Percentiles rank a stretch among this genome's conserved stretches.
Conservation (phyloP, 2,113 vertebrate genomes). For the Tetrax tetrax region DNA sequence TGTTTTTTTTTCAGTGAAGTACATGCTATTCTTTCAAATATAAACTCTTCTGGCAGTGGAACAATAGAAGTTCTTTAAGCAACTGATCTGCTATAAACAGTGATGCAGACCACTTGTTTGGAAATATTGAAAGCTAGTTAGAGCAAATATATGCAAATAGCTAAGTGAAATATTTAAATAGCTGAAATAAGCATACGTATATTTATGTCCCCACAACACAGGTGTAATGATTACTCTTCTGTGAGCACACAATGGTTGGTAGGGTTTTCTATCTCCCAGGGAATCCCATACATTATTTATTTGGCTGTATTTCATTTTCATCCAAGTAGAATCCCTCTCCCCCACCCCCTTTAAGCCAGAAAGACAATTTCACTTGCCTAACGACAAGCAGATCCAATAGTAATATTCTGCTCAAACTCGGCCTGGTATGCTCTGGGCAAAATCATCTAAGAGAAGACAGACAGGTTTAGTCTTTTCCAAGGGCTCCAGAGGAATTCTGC, state of each 20-base stretch:
- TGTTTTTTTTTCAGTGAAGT: background rate
- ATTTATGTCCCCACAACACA: background rate
- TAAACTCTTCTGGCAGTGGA: background rate
- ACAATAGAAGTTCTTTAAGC: constrained; percentile 27
- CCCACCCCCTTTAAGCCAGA: background rate
- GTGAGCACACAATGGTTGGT: background rate
- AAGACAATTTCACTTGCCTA: background rate
- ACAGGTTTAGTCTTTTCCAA: background rate
- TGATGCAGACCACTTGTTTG: background rate
- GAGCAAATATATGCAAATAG: background rate
- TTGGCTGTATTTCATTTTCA: background rate
- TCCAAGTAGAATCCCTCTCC: background rate
- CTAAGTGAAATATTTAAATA: background rate
- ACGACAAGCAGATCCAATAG: background rate
- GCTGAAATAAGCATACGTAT: background rate
- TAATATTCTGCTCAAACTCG: background rate
- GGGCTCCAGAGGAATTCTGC: background rate
- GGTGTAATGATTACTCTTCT: background rate
- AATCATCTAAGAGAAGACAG: background rate
- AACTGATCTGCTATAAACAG: constrained; percentile 4
- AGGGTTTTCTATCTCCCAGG: background rate
- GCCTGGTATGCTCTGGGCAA: background rate
- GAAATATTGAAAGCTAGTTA: constrained; percentile 9
- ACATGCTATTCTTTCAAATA: background rate
- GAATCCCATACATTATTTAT: background rate